Evolutionary conservation across 2,113 vertebrate genomes (phyloP).

Genomic region (Chloebia gouldiae): DNA sequence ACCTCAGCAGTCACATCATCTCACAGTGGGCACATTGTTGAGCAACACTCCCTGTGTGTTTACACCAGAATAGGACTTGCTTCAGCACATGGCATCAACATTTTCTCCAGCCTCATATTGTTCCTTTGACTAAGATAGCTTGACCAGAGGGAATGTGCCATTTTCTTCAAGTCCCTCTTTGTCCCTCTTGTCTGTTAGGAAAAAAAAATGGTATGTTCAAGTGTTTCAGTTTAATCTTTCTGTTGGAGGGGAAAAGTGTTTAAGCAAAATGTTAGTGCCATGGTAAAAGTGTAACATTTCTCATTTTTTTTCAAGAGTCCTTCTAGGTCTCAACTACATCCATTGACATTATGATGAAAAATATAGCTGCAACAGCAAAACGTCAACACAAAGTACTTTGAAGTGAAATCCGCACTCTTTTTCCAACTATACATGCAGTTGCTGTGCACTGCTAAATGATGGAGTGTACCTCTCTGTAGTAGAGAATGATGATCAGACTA

Average conservation of each 20-base stretch:
- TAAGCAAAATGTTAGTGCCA: slow-evolving; percentile 66
- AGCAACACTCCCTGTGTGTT: slow-evolving; percentile 17
- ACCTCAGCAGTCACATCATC: not conserved
- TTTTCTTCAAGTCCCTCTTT: slow-evolving; percentile 55
- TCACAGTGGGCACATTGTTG: slow-evolving; percentile 18
- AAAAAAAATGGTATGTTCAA: slow-evolving; percentile 23
- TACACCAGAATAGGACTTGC: slow-evolving; percentile 41
- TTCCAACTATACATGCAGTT: slow-evolving; percentile 24
- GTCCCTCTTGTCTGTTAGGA: slow-evolving; percentile 33
- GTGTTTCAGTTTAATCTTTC: slow-evolving; percentile 45
- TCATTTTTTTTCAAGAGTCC: slow-evolving; percentile 45
- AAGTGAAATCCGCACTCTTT: slow-evolving; percentile 12
- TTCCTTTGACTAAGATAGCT: slow-evolving; percentile 68
- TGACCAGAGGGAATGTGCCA: slow-evolving; percentile 49
- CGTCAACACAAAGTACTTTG: not conserved
- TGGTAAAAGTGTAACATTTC: slow-evolving; percentile 46
- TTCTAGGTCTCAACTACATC: slow-evolving; percentile 39
- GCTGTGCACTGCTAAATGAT: slow-evolving; percentile 56
- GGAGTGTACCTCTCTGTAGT: slow-evolving; percentile 62
- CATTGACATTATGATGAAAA: slow-evolving; percentile 49
- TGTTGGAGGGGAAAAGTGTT: slow-evolving; percentile 41
- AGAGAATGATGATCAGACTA: slow-evolving; percentile 59
- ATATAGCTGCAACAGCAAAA: not conserved
- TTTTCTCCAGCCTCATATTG: slow-evolving; percentile 32
- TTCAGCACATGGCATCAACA: slow-evolving; percentile 60